Percentiles rank a stretch among this genome's conserved stretches.
These are phyloP conservation scores for Notolabrus celidotus DNA, from an alignment of 2,797 vertebrate species.

Conservation along the genomic window DNA sequence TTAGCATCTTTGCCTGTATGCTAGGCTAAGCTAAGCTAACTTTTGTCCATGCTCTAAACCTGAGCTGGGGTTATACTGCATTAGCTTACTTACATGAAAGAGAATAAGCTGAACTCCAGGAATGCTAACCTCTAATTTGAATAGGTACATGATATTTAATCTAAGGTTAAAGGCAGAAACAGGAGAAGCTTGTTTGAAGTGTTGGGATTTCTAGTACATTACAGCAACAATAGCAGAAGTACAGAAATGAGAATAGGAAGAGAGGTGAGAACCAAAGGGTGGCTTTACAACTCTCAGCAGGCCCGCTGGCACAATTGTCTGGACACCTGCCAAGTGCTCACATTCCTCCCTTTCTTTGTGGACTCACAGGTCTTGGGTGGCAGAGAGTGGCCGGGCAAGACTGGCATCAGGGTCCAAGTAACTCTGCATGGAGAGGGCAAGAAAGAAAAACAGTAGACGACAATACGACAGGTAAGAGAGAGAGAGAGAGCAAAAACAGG, in stretches of 20 bases:
- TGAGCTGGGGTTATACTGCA: no score
- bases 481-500: slow-evolving; percentile 18
- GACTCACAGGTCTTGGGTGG: slow-evolving; percentile 50
- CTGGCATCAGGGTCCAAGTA: slow-evolving; percentile 51
- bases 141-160: neutral
- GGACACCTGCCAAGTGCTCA: slow-evolving; percentile 80
- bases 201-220: slow-evolving; percentile 16
- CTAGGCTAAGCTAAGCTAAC: neutral
- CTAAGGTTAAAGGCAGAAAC: neutral
- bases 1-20: no score
- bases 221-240: slow-evolving; percentile 4
- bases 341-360: slow-evolving; percentile 83
- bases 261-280: slow-evolving; percentile 64
- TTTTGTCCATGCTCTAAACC: no score
- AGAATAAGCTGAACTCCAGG: neutral
- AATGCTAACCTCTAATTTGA: neutral
- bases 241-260: slow-evolving; percentile 12
- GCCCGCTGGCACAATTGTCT: slow-evolving; percentile 71
- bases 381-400: slow-evolving; percentile 46
- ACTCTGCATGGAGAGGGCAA: slow-evolving; percentile 31
- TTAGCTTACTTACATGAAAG: neutral
- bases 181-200: neutral
- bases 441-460: slow-evolving; percentile 24
- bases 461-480: slow-evolving; percentile 38
- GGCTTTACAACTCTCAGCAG: slow-evolving; percentile 49